These are phyloP conservation scores for Sympetrum striolatum DNA, from an alignment of 2,888 invertebrate genomes.

Conservation along the genomic window DNA sequence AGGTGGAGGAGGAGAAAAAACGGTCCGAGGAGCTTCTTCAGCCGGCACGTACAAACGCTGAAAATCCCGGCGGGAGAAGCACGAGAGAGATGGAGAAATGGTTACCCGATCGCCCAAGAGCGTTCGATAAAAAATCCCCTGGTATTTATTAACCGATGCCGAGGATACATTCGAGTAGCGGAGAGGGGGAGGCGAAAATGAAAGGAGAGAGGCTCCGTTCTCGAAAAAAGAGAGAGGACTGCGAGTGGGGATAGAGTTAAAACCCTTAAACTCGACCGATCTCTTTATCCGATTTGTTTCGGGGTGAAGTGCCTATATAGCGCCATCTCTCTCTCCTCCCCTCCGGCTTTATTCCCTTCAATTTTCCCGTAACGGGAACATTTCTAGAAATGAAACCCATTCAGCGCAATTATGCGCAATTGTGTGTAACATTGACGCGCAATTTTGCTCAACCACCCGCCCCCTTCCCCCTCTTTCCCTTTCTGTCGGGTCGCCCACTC, in stretches of 20 bases:
- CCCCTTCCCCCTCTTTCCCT: not conserved
- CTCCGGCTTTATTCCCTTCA: not conserved
- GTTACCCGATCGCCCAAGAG: not conserved
- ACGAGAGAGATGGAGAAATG: not conserved
- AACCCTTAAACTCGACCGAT: not conserved
- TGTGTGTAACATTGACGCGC: not conserved
- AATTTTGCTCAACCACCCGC: not conserved
- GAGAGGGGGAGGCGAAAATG: not conserved
- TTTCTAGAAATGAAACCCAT: slow-evolving; percentile 33
- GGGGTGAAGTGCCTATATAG: not conserved
- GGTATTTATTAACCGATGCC: no score
- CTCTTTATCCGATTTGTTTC: slow-evolving; percentile 18
- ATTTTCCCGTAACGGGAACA: not conserved
- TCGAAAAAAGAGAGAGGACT: not conserved
- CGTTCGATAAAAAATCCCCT: not conserved
- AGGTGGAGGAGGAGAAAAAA: no score
- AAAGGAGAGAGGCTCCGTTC: not conserved
- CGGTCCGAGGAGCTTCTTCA: no score
- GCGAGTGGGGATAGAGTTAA: not conserved
- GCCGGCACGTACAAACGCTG: no score
- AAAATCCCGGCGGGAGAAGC: not conserved
- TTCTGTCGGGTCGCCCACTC: not conserved
- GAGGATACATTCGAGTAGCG: no score
- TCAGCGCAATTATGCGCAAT: slow-evolving; percentile 28
- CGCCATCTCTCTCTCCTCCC: not conserved